Evolutionary conservation across 2,113 vertebrate species (phyloP).

Genomic region (Siphamia tubifer): DNA sequence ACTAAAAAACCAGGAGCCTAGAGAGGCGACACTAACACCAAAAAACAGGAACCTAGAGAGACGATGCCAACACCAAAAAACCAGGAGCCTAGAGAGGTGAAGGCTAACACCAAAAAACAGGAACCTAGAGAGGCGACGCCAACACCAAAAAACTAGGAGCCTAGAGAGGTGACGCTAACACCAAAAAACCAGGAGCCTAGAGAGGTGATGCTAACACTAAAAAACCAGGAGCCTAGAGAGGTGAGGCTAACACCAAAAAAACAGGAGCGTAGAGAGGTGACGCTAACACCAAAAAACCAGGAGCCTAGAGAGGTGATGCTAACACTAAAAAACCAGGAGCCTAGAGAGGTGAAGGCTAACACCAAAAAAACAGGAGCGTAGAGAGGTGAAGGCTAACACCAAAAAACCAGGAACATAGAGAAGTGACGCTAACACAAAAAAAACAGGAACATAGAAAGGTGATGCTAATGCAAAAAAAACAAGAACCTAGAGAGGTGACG

Average conservation of each 20-base stretch:
- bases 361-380: constrained; percentile 37
- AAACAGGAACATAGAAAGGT: constrained; percentile 41
- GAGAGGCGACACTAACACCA: constrained; percentile 40
- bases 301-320: constrained; percentile 40
- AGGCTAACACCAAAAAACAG: constrained; percentile 29
- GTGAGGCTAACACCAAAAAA: constrained; percentile 35
- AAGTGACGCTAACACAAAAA: constrained; percentile 39
- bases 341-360: constrained; percentile 39
- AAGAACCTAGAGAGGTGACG: constrained; percentile 41
- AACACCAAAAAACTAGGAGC: constrained; percentile 33
- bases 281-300: constrained; percentile 29
- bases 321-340: constrained; percentile 33
- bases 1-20: constrained; percentile 39
- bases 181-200: constrained; percentile 36
- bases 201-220: constrained; percentile 40
- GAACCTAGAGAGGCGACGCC: constrained; percentile 39
- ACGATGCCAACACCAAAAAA: constrained; percentile 33
- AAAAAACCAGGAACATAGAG: constrained; percentile 40
- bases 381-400: constrained; percentile 38
- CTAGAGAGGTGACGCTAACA: constrained; percentile 38
- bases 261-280: constrained; percentile 42
- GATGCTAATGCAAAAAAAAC: constrained; percentile 32
- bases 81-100: constrained; percentile 42
- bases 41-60: constrained; percentile 45
- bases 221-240: constrained; percentile 43